phyloP scores from a whole-genome alignment of 2,797 vertebrate species.

The Danio kyathit region DNA sequence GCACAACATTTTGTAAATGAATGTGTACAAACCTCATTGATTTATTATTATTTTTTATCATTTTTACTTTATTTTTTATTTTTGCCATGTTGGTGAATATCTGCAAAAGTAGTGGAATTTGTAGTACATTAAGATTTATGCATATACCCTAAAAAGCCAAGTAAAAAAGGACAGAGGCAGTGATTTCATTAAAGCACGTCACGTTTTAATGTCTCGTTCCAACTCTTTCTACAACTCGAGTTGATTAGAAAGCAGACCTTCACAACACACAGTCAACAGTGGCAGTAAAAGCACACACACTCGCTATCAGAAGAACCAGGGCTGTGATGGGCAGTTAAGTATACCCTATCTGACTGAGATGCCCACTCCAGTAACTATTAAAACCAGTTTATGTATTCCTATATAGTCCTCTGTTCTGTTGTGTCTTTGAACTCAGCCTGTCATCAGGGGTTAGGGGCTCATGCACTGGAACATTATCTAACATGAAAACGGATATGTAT shows the following conservation, averaged over 20 bases:
- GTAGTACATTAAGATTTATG: neutral
- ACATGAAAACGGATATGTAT: conserved; percentile 57
- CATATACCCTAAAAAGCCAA: neutral
- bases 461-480: conserved; percentile 54
- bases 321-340: conserved; percentile 6
- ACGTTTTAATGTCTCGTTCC: conserved; percentile 69
- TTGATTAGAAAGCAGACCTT: conserved; percentile 66
- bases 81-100: neutral
- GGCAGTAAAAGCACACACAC: conserved; percentile 51
- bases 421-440: conserved; percentile 51
- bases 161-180: conserved; percentile 28
- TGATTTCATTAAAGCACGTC: conserved; percentile 63
- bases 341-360: neutral
- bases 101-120: neutral
- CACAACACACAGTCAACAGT: conserved; percentile 61
- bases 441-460: conserved; percentile 46
- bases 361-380: neutral
- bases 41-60: too few relatives aligned
- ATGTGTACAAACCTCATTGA: too few relatives aligned
- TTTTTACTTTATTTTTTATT: too few relatives aligned
- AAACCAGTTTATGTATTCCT: conserved; percentile 17
- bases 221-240: conserved; percentile 68
- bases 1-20: too few relatives aligned
- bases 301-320: conserved; percentile 27
- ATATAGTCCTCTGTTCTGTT: conserved; percentile 22